phyloP scores from a whole-genome alignment of 2,888 invertebrate species.

The Yponomeuta sedellus region DNA sequence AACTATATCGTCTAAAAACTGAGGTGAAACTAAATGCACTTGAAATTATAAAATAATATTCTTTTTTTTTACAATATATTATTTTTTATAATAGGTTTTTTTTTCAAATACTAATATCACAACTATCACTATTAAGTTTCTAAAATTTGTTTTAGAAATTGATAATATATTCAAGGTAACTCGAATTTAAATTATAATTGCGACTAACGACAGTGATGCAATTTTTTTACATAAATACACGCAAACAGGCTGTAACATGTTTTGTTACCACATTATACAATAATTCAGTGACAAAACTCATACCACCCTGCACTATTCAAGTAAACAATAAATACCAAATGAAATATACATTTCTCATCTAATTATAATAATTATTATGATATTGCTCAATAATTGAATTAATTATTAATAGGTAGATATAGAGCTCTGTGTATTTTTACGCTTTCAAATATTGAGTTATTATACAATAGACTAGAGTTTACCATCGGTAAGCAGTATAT shows the following conservation, averaged over 20 bases:
- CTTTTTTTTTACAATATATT: constrained; percentile 42
- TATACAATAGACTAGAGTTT: constrained; percentile 54
- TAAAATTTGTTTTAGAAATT: constrained; percentile 10
- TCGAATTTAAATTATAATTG: constrained; percentile 11
- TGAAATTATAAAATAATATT: constrained; percentile 29
- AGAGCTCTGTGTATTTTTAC: constrained; percentile 1
- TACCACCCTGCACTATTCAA: neutral
- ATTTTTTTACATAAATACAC: constrained; percentile 5
- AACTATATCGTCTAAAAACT: neutral
- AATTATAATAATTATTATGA: constrained; percentile 8
- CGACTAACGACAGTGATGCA: constrained; percentile 17
- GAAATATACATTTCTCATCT: neutral
- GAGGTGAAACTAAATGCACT: constrained; percentile 49
- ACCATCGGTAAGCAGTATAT: constrained; percentile 44
- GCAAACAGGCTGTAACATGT: neutral
- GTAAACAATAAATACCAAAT: neutral
- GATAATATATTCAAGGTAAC: constrained; percentile 12
- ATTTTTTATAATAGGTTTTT: constrained; percentile 37
- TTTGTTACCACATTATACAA: neutral
- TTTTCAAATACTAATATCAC: constrained; percentile 53
- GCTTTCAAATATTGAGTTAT: constrained; percentile 5
- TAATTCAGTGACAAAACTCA: neutral
- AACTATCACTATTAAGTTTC: constrained; percentile 41
- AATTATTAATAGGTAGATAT: neutral
- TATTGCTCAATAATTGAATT: constrained; percentile 4